Evolutionary conservation across 2,888 invertebrate species (phyloP).

Genomic region (Sphinx pinastri): DNA sequence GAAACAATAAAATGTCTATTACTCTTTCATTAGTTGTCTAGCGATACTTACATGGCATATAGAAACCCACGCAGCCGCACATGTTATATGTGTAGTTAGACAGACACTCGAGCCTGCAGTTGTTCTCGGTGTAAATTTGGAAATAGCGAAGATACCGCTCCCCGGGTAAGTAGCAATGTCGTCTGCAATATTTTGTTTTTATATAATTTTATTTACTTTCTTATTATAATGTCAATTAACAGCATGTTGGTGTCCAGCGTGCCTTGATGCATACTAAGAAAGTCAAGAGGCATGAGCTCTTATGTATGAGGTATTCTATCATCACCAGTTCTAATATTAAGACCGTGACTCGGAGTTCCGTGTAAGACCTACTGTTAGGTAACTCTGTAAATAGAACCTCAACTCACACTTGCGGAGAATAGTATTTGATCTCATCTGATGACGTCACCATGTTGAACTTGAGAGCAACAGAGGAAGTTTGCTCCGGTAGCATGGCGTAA

Average conservation of each 20-base stretch:
- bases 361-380: too few relatives aligned
- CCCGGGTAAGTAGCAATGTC: conserved; percentile 57
- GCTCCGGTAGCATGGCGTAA: conserved; percentile 47
- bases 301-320: too few relatives aligned
- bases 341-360: too few relatives aligned
- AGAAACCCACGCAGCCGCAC: conserved; percentile 53
- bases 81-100: conserved; percentile 47
- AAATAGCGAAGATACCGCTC: conserved; percentile 54
- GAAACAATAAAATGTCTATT: too few relatives aligned
- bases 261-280: too few relatives aligned
- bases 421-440: conserved; percentile 40
- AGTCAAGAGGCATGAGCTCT: too few relatives aligned
- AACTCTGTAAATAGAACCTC: not conserved
- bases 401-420: conserved; percentile 50
- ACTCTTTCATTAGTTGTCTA: too few relatives aligned
- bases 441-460: conserved; percentile 50
- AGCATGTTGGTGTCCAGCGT: not conserved
- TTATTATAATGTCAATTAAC: too few relatives aligned
- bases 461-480: conserved; percentile 54
- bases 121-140: conserved; percentile 53
- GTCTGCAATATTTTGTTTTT: conserved; percentile 40
- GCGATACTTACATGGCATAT: conserved; percentile 61
- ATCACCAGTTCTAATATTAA: too few relatives aligned
- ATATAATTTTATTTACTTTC: not conserved
- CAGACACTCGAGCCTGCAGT: conserved; percentile 59